Base-by-base conservation (phyloP, 2,113 vertebrate genomes). In the Passerina amoena region DNA sequence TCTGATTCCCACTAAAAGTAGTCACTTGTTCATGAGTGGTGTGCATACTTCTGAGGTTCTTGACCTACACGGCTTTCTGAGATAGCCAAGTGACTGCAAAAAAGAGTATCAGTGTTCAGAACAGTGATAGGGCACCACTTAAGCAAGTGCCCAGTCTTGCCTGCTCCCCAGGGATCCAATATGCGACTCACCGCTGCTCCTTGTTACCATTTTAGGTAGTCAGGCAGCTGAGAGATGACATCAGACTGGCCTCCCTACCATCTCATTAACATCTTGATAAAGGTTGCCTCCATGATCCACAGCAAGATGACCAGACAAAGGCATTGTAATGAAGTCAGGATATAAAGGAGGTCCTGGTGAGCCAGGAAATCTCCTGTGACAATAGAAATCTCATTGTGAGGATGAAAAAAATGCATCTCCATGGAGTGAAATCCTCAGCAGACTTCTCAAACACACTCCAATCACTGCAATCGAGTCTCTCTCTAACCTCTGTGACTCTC, bases 261-360 rank as follows among this genome's bases (percentile, higher is more conserved):
- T 61, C 82, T 94, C 85, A 93, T 94, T 97, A 95, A 56, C 68
- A 95, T 93, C 68, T 86, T 7, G 28, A 90, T 88, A 77, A 92
- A 92, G 72, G 93, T 79, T 86, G 82, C 88, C 92, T 86, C 60
- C 59, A 71, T 30, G 60, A 86, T 81, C 51, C 76, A 80, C 37
- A 54, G 65, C 48, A 66, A 94, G 79, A 90, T 45, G 60, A 89
- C 61, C 71, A 80, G 75, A 90, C 64, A 90, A 96, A 92, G 82
- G 72, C 71, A 78, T 61, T 28, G 4, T 80, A 71, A 80, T 75
- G 53, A 88, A 88, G 60, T 59, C 51, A 70, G 64, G 76, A 83
- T 83, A 90, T 33, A 88, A 95, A 94, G 68, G 65, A 95, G 60
- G 79, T 59, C 75, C 79, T 77, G 56, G 73, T 80, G 71, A 95